Evolutionary conservation across 2,113 vertebrate species (phyloP).

Genomic region (Scomber japonicus): DNA sequence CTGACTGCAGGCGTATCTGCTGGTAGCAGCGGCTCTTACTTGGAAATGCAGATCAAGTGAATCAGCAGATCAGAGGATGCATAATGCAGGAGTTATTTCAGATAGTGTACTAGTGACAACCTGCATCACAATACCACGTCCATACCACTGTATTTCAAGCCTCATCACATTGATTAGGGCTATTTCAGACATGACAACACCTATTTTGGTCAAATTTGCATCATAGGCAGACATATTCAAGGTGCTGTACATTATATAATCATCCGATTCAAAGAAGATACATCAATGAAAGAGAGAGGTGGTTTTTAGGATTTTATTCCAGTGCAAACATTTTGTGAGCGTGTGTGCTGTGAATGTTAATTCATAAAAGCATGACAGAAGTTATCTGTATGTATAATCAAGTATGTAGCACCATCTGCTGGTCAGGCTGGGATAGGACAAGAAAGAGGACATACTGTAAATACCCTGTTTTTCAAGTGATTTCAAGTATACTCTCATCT

Average conservation of each 20-base stretch:
- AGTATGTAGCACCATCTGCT: constrained; percentile 75
- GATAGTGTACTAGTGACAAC: constrained; percentile 16
- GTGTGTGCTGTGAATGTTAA: constrained; percentile 53
- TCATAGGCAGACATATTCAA: background rate
- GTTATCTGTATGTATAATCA: constrained; percentile 16
- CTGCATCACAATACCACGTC: constrained; percentile 30
- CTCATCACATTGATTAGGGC: constrained; percentile 23
- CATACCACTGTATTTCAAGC: constrained; percentile 18
- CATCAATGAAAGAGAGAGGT: constrained; percentile 4
- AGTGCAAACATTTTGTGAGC: constrained; percentile 34
- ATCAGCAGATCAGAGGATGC: constrained; percentile 20
- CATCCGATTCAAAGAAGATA: constrained; percentile 4
- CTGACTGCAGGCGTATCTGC: constrained; percentile 9
- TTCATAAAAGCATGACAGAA: constrained; percentile 25
- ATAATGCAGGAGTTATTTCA: constrained; percentile 37
- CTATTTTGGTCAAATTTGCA: constrained; percentile 22
- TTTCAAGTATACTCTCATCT: background rate
- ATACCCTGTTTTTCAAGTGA: background rate
- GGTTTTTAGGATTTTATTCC: constrained; percentile 55
- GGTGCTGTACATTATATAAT: background rate
- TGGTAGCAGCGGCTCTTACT: constrained; percentile 37
- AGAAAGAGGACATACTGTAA: background rate
- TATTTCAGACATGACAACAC: constrained; percentile 19
- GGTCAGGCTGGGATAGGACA: constrained; percentile 23
- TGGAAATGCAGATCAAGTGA: constrained; percentile 16